Evolutionary conservation across 2,888 invertebrate species (phyloP), one percentile per base, ranked within the genome.

Genomic region (Melitaea athalia): DNA sequence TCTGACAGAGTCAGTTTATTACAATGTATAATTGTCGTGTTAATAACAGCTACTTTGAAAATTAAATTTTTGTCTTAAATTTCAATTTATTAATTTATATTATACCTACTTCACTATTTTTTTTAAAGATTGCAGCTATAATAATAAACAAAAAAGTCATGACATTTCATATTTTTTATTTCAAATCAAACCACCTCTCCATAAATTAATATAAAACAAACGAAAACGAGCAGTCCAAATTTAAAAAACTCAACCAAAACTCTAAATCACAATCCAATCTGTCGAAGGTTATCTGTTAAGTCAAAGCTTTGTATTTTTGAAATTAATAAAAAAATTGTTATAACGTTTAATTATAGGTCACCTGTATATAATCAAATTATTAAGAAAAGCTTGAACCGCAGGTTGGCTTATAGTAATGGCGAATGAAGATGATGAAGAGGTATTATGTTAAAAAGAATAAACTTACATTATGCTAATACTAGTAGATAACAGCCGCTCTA

Each of bases 391-490:
- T 12, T 12, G 8, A 45, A 45, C 45, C 8, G 45, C 14, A 49
- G 14, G 3, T n/a, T 49, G n/a, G 10, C 43, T 42, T 6, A n/a
- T n/a, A 47, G 49, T 38, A 52, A 81, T 80, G 80, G 80, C 83
- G 5, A 78, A 79, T 62, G 82, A 84, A 63, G 85, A 85, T 17
- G 85, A 85, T 52, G 85, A 86, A 59, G 86, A 85, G 78, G 85
- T 82, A 79, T 43, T 43, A 42, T 55, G 43, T 43, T 43, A 11
- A 11, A 11, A 43, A 43, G 43, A 11, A 43, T 43, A 11, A 43
- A 43, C 24, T 24, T 24, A 24, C 24, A 24, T 24, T 24, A 24
- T 24, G 24, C 24, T 24, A 24, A 24, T 24, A 24, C 3, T 24
- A 24, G 24, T 24, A 24, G 24, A 24, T 24, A 24, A 24, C 24